phyloP scores from a whole-genome alignment of 2,113 vertebrate species.

The Actenoides hombroni region DNA sequence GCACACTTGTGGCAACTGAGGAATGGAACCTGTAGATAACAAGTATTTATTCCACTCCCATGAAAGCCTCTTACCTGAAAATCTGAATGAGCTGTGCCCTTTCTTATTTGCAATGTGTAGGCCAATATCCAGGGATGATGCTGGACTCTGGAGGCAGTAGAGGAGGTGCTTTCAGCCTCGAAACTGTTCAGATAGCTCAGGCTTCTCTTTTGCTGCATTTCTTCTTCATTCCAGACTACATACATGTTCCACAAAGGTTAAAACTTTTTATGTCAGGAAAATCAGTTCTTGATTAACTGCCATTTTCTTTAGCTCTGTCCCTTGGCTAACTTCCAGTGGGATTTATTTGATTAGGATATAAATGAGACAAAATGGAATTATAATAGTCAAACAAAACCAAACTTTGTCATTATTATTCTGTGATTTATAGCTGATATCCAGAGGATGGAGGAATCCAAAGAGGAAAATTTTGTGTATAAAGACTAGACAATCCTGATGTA shows the following conservation, averaged over 20 bases:
- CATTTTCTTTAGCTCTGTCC: not conserved
- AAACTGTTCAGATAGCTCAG: not conserved
- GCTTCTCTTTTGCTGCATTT: not conserved
- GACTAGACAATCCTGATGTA: not conserved
- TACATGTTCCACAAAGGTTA: not conserved
- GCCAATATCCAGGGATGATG: not conserved
- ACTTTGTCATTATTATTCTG: not conserved
- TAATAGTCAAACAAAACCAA: not conserved
- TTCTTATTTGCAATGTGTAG: not conserved
- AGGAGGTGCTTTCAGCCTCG: not conserved
- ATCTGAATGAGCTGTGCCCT: not conserved
- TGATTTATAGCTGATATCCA: not conserved
- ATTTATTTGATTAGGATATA: conserved; percentile 17
- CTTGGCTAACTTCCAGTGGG: not conserved
- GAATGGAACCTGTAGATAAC: not conserved
- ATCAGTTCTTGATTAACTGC: not conserved
- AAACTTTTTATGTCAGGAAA: not conserved
- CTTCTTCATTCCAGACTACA: not conserved
- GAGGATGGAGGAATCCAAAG: not conserved
- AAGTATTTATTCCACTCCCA: not conserved
- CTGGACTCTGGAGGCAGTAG: not conserved
- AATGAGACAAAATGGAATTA: not conserved
- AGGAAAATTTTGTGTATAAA: not conserved
- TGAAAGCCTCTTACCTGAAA: not conserved
- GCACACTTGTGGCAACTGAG: not conserved